A percentile compares a stretch with the other conserved stretches of the same genome.
These are phyloP conservation scores for Chondrosia reniformis DNA, from an alignment of 37 sponge, comb jelly and placozoan genomes.

Conservation along the genomic window DNA sequence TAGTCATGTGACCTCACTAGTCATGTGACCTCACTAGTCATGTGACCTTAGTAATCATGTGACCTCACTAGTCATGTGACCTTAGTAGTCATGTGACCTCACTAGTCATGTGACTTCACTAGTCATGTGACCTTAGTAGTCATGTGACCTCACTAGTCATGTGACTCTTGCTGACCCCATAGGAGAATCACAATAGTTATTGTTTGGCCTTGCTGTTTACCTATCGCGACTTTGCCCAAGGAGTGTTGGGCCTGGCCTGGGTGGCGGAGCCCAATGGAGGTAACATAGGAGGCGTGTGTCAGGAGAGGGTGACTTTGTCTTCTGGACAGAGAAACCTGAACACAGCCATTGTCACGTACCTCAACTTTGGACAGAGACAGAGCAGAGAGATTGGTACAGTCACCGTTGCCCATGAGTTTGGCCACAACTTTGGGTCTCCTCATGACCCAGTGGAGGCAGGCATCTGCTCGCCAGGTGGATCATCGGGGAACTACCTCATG, in stretches of 20 bases:
- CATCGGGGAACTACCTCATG: constrained; percentile 94
- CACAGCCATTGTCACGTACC: constrained; percentile 55
- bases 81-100: no score
- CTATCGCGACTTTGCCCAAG: constrained; percentile 47
- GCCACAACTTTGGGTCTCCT: constrained; percentile 70
- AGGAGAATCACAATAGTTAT: constrained; percentile 40
- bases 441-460: constrained; percentile 45
- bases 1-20: no score
- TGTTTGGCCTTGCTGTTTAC: constrained; percentile 64
- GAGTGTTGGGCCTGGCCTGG: constrained; percentile 73
- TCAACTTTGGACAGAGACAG: constrained; percentile 55
- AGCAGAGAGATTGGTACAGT: constrained; percentile 33
- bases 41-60: no score
- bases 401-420: constrained; percentile 70
- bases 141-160: no score
- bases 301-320: constrained; percentile 30
- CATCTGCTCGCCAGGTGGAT: constrained; percentile 49
- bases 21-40: no score
- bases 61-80: no score
- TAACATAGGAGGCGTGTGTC: constrained; percentile 77
- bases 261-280: constrained; percentile 68
- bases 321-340: constrained; percentile 44
- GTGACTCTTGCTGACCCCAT: no score
- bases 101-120: no score
- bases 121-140: no score